Evolutionary conservation across 2,113 vertebrate genomes (phyloP).

Genomic region (Hemiscyllium ocellatum): DNA sequence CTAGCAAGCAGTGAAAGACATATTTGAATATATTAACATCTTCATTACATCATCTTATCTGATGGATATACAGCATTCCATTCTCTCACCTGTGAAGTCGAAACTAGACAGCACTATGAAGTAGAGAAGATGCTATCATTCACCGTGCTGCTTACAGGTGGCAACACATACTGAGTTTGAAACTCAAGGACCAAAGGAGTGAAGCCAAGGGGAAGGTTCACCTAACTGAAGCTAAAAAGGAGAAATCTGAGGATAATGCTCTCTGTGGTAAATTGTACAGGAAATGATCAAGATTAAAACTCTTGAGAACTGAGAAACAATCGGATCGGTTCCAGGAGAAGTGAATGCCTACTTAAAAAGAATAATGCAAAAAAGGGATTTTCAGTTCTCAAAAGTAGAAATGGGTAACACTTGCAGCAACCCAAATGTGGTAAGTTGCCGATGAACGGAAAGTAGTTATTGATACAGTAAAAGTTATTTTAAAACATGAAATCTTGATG

Average conservation of each 20-base stretch:
- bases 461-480: neutral
- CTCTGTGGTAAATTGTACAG: neutral
- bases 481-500: neutral
- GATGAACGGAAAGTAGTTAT: neutral
- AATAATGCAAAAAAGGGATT: neutral
- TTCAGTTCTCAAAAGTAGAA: neutral
- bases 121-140: too few species aligned
- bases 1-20: too few species aligned
- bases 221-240: neutral
- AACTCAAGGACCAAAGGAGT: neutral
- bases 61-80: too few species aligned
- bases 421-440: neutral
- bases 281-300: neutral
- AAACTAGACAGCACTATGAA: too few species aligned
- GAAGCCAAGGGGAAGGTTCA: neutral
- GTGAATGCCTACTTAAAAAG: neutral
- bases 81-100: too few species aligned
- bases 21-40: too few species aligned
- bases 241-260: neutral
- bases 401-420: too few species aligned
- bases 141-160: too few species aligned
- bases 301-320: neutral
- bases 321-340: neutral
- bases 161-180: too few species aligned
- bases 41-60: too few species aligned